Conservation (phyloP, 2,888 invertebrate genomes). For the Plagodis dolabraria region DNA sequence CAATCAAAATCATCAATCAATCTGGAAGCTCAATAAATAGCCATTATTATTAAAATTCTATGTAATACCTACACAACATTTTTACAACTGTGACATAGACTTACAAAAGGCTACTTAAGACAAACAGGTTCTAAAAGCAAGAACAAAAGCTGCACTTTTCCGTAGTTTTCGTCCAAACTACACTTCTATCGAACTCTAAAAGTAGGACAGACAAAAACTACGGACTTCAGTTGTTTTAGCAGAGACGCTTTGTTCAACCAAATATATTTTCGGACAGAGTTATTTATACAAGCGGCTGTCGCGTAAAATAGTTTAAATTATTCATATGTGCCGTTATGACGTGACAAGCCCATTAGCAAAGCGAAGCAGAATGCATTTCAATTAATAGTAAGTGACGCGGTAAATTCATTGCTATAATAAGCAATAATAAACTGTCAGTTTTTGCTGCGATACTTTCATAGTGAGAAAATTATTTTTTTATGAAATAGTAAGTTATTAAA, state of each 20-base stretch:
- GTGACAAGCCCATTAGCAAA: constrained; percentile 56
- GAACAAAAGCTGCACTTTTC: constrained; percentile 15
- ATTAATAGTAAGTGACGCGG: constrained; percentile 54
- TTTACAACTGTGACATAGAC: no score
- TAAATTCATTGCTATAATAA: constrained; percentile 51
- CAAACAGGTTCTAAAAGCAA: constrained; percentile 32
- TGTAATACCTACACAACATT: no score
- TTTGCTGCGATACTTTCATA: constrained; percentile 9
- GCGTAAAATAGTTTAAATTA: constrained; percentile 38
- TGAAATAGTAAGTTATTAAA: no score
- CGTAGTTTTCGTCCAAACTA: constrained; percentile 24
- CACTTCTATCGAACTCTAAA: constrained; percentile 39
- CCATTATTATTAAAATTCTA: no score
- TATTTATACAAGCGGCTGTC: constrained; percentile 35
- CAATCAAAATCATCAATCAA: no score
- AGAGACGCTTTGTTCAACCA: constrained; percentile 42
- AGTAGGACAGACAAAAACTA: constrained; percentile 40
- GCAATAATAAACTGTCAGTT: constrained; percentile 32
- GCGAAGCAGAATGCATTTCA: constrained; percentile 60
- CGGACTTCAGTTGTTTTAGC: constrained; percentile 38
- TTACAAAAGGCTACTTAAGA: not conserved
- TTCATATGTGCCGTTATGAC: constrained; percentile 40
- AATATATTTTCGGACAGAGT: constrained; percentile 39
- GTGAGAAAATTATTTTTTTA: constrained; percentile 10
- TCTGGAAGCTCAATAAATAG: no score